Percentiles rank a stretch among this genome's conserved stretches.
phyloP scores from a whole-genome alignment of 1,140 invertebrate genomes.

The Anadara kagoshimensis region DNA sequence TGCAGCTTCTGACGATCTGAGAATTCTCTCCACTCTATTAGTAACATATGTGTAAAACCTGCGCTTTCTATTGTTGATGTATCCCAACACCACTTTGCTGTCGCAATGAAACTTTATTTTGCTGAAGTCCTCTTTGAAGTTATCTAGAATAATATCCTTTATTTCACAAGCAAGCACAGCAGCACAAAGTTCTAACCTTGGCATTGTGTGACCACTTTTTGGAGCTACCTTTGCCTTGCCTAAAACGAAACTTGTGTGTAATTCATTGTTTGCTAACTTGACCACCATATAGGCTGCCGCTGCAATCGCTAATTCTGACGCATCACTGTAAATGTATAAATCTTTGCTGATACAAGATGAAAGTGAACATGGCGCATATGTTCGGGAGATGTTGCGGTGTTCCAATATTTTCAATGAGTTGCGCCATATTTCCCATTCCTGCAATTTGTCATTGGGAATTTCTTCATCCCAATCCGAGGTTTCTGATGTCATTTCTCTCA shows the following conservation, averaged over 20 bases:
- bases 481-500: constrained; percentile 12
- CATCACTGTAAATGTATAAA: constrained; percentile 39
- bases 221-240: constrained; percentile 31
- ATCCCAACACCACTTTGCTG: constrained; percentile 9
- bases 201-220: constrained; percentile 25
- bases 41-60: constrained; percentile 11
- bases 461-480: constrained; percentile 34
- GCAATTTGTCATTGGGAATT: constrained; percentile 1
- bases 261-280: not conserved
- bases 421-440: constrained; percentile 36
- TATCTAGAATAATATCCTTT: not conserved
- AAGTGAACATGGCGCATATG: constrained; percentile 30
- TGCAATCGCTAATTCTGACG: constrained; percentile 33
- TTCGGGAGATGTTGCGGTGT: constrained; percentile 10
- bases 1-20: not conserved
- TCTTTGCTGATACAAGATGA: constrained; percentile 68
- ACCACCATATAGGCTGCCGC: constrained; percentile 51
- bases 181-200: constrained; percentile 31
- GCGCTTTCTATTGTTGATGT: constrained; percentile 1
- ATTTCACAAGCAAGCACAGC: constrained; percentile 36
- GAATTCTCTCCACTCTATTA: not conserved
- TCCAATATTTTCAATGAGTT: constrained; percentile 14
- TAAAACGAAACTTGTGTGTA: constrained; percentile 18
- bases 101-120: not conserved
- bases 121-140: constrained; percentile 7